Evolutionary conservation across 2,888 invertebrate genomes (phyloP).

Genomic region (Ochropleura plecta): DNA sequence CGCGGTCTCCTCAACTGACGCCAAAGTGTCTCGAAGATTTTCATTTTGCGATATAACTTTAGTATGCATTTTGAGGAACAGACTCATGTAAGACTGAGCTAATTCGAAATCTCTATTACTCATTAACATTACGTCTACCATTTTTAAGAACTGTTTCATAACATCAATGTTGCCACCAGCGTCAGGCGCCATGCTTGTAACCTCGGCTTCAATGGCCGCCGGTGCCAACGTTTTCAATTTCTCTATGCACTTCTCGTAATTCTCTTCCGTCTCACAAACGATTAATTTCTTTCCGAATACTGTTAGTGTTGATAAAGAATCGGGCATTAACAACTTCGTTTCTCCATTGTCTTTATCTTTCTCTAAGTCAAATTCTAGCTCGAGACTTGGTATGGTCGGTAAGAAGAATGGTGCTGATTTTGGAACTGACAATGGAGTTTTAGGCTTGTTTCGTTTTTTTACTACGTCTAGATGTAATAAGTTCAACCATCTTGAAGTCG

Average conservation of each 20-base stretch:
- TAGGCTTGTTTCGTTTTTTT: conserved; percentile 97
- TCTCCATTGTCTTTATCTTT: conserved; percentile 80
- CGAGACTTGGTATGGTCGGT: conserved; percentile 96
- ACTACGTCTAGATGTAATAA: conserved; percentile 96
- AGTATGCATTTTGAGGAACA: conserved; percentile 96
- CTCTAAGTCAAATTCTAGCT: conserved; percentile 94
- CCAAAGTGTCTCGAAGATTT: conserved; percentile 89
- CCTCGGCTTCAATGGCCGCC: conserved; percentile 96
- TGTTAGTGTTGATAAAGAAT: conserved; percentile 92
- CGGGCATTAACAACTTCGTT: conserved; percentile 90
- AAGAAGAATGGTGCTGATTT: conserved; percentile 99
- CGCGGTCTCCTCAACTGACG: conserved; percentile 91
- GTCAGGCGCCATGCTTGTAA: conserved; percentile 94
- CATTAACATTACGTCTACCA: conserved; percentile 93
- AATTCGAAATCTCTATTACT: conserved; percentile 96
- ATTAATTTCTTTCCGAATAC: conserved; percentile 92
- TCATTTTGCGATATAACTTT: conserved; percentile 90
- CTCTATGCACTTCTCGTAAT: conserved; percentile 91
- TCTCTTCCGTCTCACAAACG: conserved; percentile 83
- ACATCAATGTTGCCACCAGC: conserved; percentile 93
- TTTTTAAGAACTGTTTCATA: conserved; percentile 94
- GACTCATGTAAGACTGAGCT: conserved; percentile 96
- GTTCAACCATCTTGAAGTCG: conserved; percentile 98
- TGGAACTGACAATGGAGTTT: conserved; percentile 94
- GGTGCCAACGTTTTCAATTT: conserved; percentile 93